Base-by-base conservation (phyloP, 1,140 invertebrate species). In the Diorhabda elongata region DNA sequence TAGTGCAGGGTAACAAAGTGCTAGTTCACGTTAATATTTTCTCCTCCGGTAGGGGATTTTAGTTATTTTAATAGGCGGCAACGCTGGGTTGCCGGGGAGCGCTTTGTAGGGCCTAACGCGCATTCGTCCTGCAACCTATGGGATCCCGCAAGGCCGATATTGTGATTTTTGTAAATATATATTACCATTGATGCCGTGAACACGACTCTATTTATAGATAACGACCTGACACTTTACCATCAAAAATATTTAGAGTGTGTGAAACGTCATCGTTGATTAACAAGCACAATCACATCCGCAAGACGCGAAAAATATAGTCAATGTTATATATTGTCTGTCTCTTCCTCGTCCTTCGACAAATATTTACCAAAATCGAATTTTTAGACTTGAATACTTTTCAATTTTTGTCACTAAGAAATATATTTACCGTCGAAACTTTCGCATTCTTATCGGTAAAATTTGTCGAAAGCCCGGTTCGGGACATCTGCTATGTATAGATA, bases 161-260 rank as follows among this genome's bases (percentile, higher is more conserved):
- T 78, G 74, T 80, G 77, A 77, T 76, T 70, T 73, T 73, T 79
- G 75, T 78, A 76, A 70, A 77, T 76, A 78, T 74, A 70, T 71
- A 67, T 66, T 56, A 60, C 65, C 60, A 69, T 65, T 52, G 63
- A 62, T 58, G 69, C 74, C 68, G 70, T 57, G 69, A 63, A 65
- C 73, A 72, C 73, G 26, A 68, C 64, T 71, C 61, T 68, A 26
- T 26, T 26, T 26, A 59, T 69, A 72, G 78, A 80, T 80, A 79
- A 79, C 79, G 79, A 80, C 79, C 78, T 80, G 79, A 79, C 76
- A 80, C 47, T 73, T 78, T 74, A 72, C 69, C 69, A 74, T 59
- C 73, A 57, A 57, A 67, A 61, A 64, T 58, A 67, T 56, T 57
- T 64, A 44, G 47, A 71, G 64, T 70, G 70, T 61, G 61, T 52